Conservation (phyloP, 2,113 vertebrate species). For the Ictalurus punctatus region DNA sequence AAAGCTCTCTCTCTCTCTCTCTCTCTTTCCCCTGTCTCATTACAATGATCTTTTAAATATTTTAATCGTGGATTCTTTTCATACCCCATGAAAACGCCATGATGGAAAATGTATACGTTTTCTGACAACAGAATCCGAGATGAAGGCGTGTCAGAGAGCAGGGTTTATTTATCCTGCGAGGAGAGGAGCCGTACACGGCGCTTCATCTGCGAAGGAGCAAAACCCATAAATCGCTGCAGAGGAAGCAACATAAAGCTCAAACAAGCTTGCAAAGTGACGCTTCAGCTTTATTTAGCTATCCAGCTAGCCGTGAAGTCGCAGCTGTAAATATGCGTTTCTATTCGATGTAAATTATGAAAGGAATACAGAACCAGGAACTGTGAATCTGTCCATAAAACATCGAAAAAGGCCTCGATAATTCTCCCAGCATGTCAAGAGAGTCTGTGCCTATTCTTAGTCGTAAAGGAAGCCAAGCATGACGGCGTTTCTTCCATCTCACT, state of each 20-base stretch:
- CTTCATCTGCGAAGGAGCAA: not conserved
- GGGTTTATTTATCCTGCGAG: constrained; percentile 4
- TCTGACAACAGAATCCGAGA: not conserved
- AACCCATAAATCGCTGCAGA: not conserved
- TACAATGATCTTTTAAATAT: not conserved
- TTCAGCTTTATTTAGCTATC: constrained; percentile 1
- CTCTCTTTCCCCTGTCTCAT: not conserved
- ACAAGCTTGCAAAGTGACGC: not conserved
- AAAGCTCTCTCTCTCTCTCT: not conserved
- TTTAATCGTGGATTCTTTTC: not conserved
- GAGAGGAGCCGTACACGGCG: not conserved
- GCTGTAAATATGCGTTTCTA: constrained; percentile 15
- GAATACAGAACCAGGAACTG: not conserved
- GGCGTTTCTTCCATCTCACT: not conserved
- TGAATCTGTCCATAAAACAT: not conserved
- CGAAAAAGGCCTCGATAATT: not conserved
- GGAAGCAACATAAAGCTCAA: not conserved
- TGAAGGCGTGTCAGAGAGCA: not conserved
- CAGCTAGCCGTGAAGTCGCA: not conserved
- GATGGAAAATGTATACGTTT: not conserved
- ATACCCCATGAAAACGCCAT: not conserved
- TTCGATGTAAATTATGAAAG: not conserved
- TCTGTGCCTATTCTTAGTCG: not conserved
- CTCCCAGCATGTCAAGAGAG: not conserved
- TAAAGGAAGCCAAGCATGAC: not conserved